Conservation (phyloP, 2,113 vertebrate genomes). For the Piaya cayana region DNA sequence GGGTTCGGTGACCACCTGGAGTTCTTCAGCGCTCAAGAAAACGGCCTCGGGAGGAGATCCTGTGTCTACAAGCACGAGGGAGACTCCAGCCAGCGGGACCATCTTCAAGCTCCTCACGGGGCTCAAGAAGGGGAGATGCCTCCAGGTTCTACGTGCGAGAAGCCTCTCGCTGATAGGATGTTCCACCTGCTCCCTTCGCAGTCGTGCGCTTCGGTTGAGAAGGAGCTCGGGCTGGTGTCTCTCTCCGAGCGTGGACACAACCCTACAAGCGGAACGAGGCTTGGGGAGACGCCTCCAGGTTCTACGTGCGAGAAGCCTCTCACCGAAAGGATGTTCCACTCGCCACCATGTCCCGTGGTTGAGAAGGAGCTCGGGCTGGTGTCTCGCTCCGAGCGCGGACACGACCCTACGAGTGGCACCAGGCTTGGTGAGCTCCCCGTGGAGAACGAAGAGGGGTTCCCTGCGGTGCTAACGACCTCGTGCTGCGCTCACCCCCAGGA, state of each 20-base stretch:
- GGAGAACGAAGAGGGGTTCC: not conserved
- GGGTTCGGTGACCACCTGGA: not conserved
- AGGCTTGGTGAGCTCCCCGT: not conserved
- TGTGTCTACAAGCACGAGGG: not conserved
- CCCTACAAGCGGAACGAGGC: fast-evolving
- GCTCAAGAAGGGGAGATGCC: not conserved
- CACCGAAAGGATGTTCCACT: not conserved
- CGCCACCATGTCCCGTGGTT: fast-evolving
- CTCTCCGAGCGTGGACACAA: fast-evolving
- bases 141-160: not conserved
- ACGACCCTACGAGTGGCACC: fast-evolving
- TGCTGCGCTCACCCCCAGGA: slow-evolving; percentile 42
- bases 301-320: not conserved
- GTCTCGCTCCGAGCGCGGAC: fast-evolving
- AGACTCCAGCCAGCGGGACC: not conserved
- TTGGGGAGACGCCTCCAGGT: not conserved
- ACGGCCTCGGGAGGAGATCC: not conserved
- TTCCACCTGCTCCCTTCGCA: not conserved
- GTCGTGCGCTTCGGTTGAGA: fast-evolving
- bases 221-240: fast-evolving
- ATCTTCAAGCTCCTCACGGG: not conserved
- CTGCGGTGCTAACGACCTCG: not conserved
- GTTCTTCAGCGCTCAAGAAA: slow-evolving; percentile 18
- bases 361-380: not conserved
- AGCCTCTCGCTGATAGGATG: not conserved